Evolutionary conservation across 2,113 vertebrate genomes (phyloP).

Genomic region (Zosterops lateralis): DNA sequence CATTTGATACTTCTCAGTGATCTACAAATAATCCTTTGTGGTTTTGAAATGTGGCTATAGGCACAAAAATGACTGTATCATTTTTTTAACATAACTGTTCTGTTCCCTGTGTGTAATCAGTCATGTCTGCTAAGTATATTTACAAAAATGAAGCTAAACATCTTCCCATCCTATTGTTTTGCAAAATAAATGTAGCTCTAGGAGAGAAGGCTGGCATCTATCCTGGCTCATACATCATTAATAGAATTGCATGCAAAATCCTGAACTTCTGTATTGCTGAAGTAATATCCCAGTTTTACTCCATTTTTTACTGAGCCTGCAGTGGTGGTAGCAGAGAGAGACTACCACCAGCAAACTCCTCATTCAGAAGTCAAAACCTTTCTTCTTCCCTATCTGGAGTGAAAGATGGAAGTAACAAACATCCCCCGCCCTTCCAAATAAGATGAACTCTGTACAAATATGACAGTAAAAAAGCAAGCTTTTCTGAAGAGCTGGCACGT

Average conservation of each 20-base stretch:
- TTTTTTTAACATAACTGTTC: slow-evolving; percentile 49
- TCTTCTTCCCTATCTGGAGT: not conserved
- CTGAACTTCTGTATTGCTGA: not conserved
- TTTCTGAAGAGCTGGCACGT: not conserved
- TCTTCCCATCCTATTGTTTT: slow-evolving; percentile 50
- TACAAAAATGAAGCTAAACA: slow-evolving; percentile 62
- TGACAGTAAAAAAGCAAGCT: not conserved
- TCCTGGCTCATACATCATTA: slow-evolving; percentile 41
- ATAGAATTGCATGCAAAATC: slow-evolving; percentile 15
- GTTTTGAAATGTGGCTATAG: slow-evolving; percentile 47
- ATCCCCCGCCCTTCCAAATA: not conserved
- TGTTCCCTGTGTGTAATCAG: slow-evolving; percentile 43
- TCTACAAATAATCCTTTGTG: slow-evolving; percentile 68
- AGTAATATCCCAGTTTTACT: not conserved
- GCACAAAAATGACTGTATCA: slow-evolving; percentile 45
- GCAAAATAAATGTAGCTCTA: slow-evolving; percentile 56
- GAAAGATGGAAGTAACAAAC: not conserved
- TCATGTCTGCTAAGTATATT: slow-evolving; percentile 53
- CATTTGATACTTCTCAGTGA: slow-evolving; percentile 63
- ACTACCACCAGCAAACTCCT: not conserved
- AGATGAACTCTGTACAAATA: not conserved
- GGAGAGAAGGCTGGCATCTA: slow-evolving; percentile 11
- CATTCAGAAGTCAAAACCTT: not conserved
- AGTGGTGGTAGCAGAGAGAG: not conserved
- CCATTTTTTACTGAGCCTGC: not conserved